Evolutionary conservation across 2,113 vertebrate species (phyloP), one percentile per base, ranked within the genome.

Genomic region (Poeciliopsis prolifica): DNA sequence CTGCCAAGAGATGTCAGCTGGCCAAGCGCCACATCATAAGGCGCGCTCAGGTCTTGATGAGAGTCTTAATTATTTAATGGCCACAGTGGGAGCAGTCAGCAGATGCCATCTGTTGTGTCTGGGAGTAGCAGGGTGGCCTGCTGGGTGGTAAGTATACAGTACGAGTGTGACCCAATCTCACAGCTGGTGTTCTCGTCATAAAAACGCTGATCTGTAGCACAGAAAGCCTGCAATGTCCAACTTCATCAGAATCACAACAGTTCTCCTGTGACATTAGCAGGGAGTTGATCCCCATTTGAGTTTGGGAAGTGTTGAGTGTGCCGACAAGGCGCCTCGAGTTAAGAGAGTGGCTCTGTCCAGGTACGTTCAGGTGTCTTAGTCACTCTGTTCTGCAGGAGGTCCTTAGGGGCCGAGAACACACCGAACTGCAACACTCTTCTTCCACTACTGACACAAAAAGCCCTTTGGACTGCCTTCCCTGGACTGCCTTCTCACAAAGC

Each of bases 61-160:
- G 88, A 90, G 89, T 86, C 91, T 93, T 93, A 92, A 94, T 94
- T 92, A 94, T 95, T 94, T 94, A 95, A 95, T 94, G 83, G 83
- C 83, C 88, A 87, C 93, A 86, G 90, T 85, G 92, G 92, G 92
- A 92, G 92, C 87, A 88, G 88, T 94, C 73, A 86, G 88, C 90
- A 86, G 86, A 90, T 87, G 87, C 93, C 94, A 95, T 94, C 93
- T 95, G 94, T 90, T 79, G 79, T 86, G 82, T 83, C 72, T 63
- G 79, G 79, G 88, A 92, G 82, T 84, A 81, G 72, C 72, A 37
- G 77, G 80, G 77, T 58, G 75, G 82, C 82, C 78, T 79, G 82
- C 80, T 66, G 80, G 75, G 90, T 73, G 84, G 76, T 75, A 30
- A 66, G 63, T 68, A 72, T 68, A 71, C 68, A 70, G 72, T 0